Evolutionary conservation across 2,888 invertebrate species (phyloP).

Genomic region (Polydrusus pterygomalis): DNA sequence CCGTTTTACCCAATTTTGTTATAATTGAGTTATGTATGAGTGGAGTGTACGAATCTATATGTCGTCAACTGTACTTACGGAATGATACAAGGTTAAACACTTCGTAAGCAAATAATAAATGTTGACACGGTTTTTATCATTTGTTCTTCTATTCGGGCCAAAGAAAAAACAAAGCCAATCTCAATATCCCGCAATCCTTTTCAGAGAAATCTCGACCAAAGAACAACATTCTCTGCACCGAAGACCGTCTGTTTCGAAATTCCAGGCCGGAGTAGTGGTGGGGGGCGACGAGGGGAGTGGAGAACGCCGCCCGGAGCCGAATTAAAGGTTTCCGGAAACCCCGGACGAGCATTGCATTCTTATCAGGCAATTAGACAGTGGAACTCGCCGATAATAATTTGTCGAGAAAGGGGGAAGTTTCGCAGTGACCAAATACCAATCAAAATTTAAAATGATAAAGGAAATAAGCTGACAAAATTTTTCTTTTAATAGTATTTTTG

Average conservation of each 20-base stretch:
- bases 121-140: neutral
- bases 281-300: conserved; percentile 3
- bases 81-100: no score
- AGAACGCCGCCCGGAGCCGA: conserved; percentile 18
- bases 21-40: no score
- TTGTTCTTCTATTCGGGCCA: neutral
- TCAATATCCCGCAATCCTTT: conserved; percentile 18
- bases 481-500: no score
- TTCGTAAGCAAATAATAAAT: no score
- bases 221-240: conserved; percentile 21
- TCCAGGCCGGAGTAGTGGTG: conserved; percentile 8
- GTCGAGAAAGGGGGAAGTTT: conserved; percentile 55
- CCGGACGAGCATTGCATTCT: conserved; percentile 67
- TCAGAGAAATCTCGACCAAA: conserved; percentile 17
- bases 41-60: no score
- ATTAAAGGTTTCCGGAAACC: conserved; percentile 59
- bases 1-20: no score
- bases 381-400: conserved; percentile 63
- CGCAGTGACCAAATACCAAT: neutral
- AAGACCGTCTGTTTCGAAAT: conserved; percentile 28
- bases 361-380: conserved; percentile 69
- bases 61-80: no score
- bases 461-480: no score
- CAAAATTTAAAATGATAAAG: no score
- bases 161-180: conserved; percentile 15